Conservation (phyloP, 1,140 invertebrate species). For the Probaryconus sp. region DNA sequence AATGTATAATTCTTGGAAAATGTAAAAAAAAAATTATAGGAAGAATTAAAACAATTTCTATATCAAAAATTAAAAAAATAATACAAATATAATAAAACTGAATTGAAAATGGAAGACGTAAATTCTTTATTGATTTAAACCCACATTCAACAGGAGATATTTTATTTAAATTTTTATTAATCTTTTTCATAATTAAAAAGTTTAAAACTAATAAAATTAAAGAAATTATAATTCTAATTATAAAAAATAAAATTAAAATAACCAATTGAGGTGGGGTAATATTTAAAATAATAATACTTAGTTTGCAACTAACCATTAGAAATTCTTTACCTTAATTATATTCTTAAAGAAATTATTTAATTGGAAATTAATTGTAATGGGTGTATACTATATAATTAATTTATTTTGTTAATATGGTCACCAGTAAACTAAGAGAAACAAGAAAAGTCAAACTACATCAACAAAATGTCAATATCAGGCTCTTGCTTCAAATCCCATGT, state of each 20-base stretch:
- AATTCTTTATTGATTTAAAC: conserved; percentile 79
- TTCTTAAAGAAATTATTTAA: conserved; percentile 79
- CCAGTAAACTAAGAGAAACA: conserved; percentile 84
- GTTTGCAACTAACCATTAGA: too few species aligned
- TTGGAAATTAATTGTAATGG: conserved; percentile 85
- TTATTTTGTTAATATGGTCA: conserved; percentile 78
- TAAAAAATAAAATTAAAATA: conserved; percentile 66
- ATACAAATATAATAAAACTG: conserved; percentile 82
- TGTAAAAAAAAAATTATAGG: conserved; percentile 76
- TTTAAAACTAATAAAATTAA: conserved; percentile 59
- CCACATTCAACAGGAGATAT: conserved; percentile 81
- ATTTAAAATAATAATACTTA: conserved; percentile 74
- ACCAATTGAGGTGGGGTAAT: conserved; percentile 63
- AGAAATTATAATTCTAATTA: conserved; percentile 72
- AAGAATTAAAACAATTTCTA: conserved; percentile 81
- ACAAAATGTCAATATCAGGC: conserved; percentile 88
- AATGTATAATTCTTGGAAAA: conserved; percentile 71
- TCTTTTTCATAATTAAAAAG: conserved; percentile 79
- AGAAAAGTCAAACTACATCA: conserved; percentile 85
- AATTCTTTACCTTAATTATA: conserved; percentile 72
- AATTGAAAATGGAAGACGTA: conserved; percentile 78
- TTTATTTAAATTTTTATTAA: conserved; percentile 80
- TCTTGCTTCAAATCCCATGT: conserved; percentile 84
- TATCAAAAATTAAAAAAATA: conserved; percentile 84
- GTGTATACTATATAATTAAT: conserved; percentile 82